A percentile compares a stretch with the other conserved stretches of the same genome.
Evolutionary conservation across 2,113 vertebrate species (phyloP).

Genomic region (Pelecanoides urinatrix): DNA sequence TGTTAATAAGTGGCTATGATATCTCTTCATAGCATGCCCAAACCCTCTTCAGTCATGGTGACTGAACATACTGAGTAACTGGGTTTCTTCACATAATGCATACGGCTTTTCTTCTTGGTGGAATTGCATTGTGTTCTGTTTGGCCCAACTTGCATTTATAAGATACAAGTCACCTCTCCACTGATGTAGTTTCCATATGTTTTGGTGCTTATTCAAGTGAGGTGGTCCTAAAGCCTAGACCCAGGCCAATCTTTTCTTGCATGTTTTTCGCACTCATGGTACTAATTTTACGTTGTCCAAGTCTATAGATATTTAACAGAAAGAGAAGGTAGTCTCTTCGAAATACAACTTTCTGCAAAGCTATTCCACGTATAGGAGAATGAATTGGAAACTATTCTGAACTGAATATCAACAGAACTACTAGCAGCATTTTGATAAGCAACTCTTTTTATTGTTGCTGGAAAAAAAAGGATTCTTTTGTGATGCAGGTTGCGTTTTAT

Average conservation of each 20-base stretch:
- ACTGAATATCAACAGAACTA: background rate
- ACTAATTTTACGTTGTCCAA: background rate
- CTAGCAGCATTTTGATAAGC: background rate
- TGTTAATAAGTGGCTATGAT: background rate
- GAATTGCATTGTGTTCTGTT: background rate
- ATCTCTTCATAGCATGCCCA: background rate
- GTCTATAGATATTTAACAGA: background rate
- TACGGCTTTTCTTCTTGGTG: background rate
- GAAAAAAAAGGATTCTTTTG: background rate
- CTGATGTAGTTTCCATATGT: background rate
- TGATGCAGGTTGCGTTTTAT: background rate
- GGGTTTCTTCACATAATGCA: background rate
- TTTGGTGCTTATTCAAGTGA: background rate
- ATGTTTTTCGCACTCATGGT: background rate
- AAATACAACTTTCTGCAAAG: background rate
- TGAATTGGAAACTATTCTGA: background rate
- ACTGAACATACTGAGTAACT: background rate
- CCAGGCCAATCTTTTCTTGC: background rate
- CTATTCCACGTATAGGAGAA: background rate
- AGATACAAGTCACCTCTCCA: background rate
- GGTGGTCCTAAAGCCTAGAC: background rate
- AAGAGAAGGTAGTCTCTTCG: background rate
- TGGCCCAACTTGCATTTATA: background rate
- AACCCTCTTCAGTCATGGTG: background rate
- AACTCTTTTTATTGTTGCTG: background rate